These are phyloP conservation scores for Agapostemon virescens DNA, from an alignment of 2,888 invertebrate species.

Conservation along the genomic window DNA sequence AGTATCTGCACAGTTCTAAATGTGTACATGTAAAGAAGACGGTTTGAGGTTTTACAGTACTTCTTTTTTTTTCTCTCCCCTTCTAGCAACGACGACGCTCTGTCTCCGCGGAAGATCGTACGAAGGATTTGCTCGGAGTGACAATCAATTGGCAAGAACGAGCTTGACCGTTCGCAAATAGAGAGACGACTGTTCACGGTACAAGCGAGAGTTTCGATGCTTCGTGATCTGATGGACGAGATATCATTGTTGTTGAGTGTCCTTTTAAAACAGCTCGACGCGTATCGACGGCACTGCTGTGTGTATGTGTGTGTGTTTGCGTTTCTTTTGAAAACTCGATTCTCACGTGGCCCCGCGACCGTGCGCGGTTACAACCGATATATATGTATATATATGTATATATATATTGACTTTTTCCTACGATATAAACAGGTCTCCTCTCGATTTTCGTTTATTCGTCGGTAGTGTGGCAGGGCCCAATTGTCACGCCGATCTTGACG, in stretches of 20 bases:
- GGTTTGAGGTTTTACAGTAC: neutral
- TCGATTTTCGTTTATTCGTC: slow-evolving; percentile 32
- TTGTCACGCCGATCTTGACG: slow-evolving; percentile 55
- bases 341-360: slow-evolving; percentile 11
- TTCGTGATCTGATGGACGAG: slow-evolving; percentile 27
- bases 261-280: slow-evolving; percentile 8
- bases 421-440: slow-evolving; percentile 39
- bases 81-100: neutral
- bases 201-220: slow-evolving; percentile 17
- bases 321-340: slow-evolving; percentile 15
- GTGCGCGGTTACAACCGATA: slow-evolving; percentile 22
- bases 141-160: slow-evolving; percentile 35
- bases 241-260: slow-evolving; percentile 29
- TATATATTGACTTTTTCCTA: slow-evolving; percentile 21
- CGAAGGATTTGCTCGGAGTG: neutral
- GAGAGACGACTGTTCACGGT: slow-evolving; percentile 8
- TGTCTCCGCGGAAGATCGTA: neutral
- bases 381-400: too few relatives aligned
- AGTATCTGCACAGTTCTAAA: slow-evolving; percentile 23
- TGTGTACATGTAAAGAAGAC: slow-evolving; percentile 9
- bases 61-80: slow-evolving; percentile 8
- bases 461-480: slow-evolving; percentile 23
- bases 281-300: neutral
- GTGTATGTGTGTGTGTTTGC: slow-evolving; percentile 13
- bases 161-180: neutral